phyloP scores from a whole-genome alignment of 2,797 vertebrate species.

The Acipenser oxyrinchus region DNA sequence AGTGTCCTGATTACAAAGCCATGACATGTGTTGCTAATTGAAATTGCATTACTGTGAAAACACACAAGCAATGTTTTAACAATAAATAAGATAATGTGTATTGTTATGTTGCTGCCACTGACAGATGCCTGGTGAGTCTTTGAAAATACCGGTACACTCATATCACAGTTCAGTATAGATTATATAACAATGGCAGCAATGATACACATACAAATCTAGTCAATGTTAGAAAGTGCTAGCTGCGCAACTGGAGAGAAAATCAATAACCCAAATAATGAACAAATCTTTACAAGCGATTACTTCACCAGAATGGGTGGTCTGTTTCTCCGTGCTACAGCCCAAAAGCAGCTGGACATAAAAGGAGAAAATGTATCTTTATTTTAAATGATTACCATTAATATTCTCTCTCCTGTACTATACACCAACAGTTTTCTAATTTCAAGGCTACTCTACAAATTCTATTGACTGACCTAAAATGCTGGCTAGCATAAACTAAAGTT shows the following conservation, averaged over 20 bases:
- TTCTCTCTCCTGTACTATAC: background rate
- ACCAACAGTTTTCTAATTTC: conserved; percentile 6
- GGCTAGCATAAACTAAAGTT: conserved; percentile 1
- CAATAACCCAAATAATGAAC: conserved; percentile 17
- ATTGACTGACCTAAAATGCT: conserved; percentile 1
- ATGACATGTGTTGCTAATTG: too few relatives aligned
- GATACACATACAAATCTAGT: conserved; percentile 2
- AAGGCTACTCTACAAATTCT: conserved; percentile 3
- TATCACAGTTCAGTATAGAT: too few relatives aligned
- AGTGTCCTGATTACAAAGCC: too few relatives aligned
- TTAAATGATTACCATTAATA: background rate
- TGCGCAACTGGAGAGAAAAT: conserved; percentile 10
- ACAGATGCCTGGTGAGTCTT: too few relatives aligned
- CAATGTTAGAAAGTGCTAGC: conserved; percentile 8
- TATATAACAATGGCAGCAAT: conserved; percentile 1
- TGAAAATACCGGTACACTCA: too few relatives aligned
- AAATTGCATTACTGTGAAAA: too few relatives aligned
- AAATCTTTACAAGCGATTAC: conserved; percentile 21
- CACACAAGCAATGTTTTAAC: too few relatives aligned
- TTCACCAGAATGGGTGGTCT: conserved; percentile 13
- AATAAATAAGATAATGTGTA: too few relatives aligned
- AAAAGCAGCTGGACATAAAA: conserved; percentile 10
- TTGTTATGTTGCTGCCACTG: too few relatives aligned
- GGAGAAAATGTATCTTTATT: too few relatives aligned
- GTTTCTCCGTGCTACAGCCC: background rate